These are phyloP conservation scores for Silurus aristotelis DNA, from an alignment of 2,797 vertebrate genomes.

Conservation along the genomic window DNA sequence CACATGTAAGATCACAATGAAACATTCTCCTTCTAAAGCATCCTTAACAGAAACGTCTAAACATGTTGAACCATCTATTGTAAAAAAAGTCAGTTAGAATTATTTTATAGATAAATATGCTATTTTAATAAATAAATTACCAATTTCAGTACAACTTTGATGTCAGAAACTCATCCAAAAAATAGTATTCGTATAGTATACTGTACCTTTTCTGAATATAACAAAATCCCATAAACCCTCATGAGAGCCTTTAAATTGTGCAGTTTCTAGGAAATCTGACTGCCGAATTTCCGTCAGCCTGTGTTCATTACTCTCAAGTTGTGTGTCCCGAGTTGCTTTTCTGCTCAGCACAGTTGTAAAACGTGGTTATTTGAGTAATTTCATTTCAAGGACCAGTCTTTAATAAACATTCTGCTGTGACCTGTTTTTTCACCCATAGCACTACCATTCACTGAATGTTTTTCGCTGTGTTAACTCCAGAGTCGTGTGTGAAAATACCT, in stretches of 20 bases:
- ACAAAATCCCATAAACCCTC: background rate
- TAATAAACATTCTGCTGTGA: background rate
- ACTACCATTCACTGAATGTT: background rate
- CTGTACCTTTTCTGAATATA: background rate
- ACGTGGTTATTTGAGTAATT: background rate
- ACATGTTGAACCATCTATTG: background rate
- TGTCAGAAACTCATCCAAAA: background rate
- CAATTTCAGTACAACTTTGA: background rate
- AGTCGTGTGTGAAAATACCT: background rate
- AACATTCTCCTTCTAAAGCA: background rate
- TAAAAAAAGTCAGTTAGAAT: background rate
- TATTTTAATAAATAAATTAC: background rate
- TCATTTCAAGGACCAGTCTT: background rate
- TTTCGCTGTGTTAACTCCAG: background rate
- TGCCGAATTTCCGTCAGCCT: background rate
- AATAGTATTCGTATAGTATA: background rate
- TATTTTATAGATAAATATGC: background rate
- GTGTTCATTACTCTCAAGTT: background rate
- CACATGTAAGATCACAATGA: background rate
- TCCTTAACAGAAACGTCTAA: background rate
- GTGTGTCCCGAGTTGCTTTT: background rate
- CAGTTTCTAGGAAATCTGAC: background rate
- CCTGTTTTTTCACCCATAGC: background rate
- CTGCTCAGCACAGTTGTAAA: background rate
- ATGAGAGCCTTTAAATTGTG: background rate